Base-by-base conservation (phyloP, 2,888 invertebrate species). In the Calliopum simillimum region DNA sequence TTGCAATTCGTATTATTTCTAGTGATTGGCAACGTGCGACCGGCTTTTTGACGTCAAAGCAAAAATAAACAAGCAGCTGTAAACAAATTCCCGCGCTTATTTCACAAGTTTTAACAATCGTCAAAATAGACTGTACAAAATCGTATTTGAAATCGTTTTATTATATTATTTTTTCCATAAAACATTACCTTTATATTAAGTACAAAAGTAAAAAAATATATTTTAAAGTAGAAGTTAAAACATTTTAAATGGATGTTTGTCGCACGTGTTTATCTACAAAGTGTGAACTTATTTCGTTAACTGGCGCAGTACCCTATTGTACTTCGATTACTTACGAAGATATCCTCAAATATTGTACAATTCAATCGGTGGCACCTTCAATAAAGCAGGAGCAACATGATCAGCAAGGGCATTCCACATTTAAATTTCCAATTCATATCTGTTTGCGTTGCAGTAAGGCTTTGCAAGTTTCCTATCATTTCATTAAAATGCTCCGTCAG, bases 391-490 rank as follows among this genome's bases (percentile, higher is more conserved):
- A 33, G 5, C 33, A 33, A 8, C 4, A 13, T 23, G 5, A 46
- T 11, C 2, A 12, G 1, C 5, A 14, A 19, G 14, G 19, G 1
- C 3, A 14, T 13, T 77, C n/a, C n/a, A n/a, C n/a, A n/a, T n/a
- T 76, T 66, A 66, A 74, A n/a, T 80, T 76, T 78, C 80, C 81
- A 23, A 75, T 73, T 76, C 78, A 81, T 23, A 80, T 82, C 25
- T 82, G 82, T 68, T 19, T 78, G 4, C 80, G 83, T 8, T 82
- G 82, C 46, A 80, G 82, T 56, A 81, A 82, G 14, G 82, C 82
- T 1, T 53, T 82, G 1, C 79, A 81, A 65, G 81, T 82, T 55
- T 72, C 81, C 2, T 80, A 80, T 77, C 81, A 82, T 63, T 82
- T 82, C 61, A 74, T 82, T 6, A 76, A 76, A 33, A 71, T 82